Conservation (phyloP, 2,113 vertebrate species). For the Hypanus sabinus region DNA sequence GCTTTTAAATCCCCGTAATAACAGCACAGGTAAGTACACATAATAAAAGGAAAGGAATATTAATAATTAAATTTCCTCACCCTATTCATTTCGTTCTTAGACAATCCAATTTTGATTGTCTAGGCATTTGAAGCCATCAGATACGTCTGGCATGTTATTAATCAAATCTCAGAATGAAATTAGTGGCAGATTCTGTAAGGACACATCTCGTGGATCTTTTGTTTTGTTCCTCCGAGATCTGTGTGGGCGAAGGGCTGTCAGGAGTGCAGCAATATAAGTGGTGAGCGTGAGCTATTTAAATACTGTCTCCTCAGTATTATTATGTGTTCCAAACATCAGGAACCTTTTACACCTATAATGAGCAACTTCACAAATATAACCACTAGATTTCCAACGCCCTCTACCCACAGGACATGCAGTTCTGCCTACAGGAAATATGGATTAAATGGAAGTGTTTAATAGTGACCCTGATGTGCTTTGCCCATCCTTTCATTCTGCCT, state of each 20-base stretch:
- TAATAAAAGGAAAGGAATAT: background rate
- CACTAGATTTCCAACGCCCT: background rate
- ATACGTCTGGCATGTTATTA: background rate
- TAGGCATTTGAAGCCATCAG: background rate
- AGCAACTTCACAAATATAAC: background rate
- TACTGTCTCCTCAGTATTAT: background rate
- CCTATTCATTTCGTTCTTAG: background rate
- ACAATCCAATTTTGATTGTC: background rate
- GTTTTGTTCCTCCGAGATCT: background rate
- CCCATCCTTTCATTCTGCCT: background rate
- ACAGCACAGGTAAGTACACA: background rate
- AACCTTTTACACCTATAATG: background rate
- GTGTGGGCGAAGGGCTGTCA: conserved; percentile 19
- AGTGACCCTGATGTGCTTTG: background rate
- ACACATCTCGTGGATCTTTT: background rate
- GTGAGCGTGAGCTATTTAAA: conserved; percentile 8
- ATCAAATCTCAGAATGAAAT: background rate
- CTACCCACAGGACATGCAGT: background rate
- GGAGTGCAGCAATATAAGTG: background rate
- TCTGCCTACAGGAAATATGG: background rate
- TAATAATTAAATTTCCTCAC: background rate
- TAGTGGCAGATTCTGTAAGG: background rate
- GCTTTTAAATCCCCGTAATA: background rate
- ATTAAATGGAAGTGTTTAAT: background rate
- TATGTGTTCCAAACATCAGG: conserved; percentile 27